A percentile compares a stretch with the other conserved stretches of the same genome.
Evolutionary conservation across 2,113 vertebrate genomes (phyloP).

Genomic region (Pteropus alecto): DNA sequence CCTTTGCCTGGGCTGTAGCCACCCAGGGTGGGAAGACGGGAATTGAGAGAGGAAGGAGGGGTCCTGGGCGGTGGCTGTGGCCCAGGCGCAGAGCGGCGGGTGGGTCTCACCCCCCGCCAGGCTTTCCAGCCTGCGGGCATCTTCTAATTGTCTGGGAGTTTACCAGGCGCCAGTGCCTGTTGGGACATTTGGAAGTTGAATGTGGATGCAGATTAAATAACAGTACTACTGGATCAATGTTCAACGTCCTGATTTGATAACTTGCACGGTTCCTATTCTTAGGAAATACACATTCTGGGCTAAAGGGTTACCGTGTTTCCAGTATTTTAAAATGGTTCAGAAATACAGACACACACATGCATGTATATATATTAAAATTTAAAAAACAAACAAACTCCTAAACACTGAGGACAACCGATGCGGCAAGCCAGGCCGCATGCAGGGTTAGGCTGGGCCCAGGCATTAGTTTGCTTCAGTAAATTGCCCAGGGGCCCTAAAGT

Average conservation of each 20-base stretch:
- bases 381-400: background rate
- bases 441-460: background rate
- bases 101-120: background rate
- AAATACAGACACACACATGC: background rate
- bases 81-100: background rate
- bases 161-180: rapidly evolving
- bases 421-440: rapidly evolving
- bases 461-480: background rate
- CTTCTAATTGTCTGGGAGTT: background rate
- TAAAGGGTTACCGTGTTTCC: background rate
- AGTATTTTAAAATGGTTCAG: background rate
- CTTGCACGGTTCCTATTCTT: background rate
- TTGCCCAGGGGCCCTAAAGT: background rate
- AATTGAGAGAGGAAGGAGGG: background rate
- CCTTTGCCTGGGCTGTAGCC: background rate
- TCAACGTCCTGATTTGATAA: background rate
- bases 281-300: background rate
- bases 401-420: background rate
- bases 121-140: background rate
- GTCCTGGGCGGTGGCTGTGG: background rate
- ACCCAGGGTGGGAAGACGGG: too few species aligned
- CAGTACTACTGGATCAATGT: rapidly evolving
- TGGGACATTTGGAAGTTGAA: background rate
- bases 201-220: background rate
- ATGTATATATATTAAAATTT: background rate